Evolutionary conservation across 2,888 invertebrate species (phyloP), one percentile per base, ranked within the genome.

Genomic region (Oscheius sp.): DNA sequence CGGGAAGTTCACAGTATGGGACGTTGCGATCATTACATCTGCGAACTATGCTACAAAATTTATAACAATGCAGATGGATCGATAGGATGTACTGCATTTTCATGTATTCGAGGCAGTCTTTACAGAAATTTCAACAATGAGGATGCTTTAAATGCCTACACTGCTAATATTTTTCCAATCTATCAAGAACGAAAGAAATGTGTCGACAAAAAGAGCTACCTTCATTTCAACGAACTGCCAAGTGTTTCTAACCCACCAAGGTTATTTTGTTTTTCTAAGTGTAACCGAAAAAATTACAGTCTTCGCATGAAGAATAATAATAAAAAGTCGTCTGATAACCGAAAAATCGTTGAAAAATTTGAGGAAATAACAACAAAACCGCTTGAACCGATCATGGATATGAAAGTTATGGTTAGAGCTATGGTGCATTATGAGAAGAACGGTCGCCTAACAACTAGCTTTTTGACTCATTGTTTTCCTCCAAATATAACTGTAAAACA

Each of bases 11-110:
- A 59, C 44, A 59, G 6, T 17, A 41, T 59, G 26, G 59, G 59
- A 17, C 59, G 59, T 8, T 59, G 59, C 17, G 59, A 59, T 2
- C 59, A 59, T 30, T 59, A 59, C 44, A 17, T 59, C 26, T 59
- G 59, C 59, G 24, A 59, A 14, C 17, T 44, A 22, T 59, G 59
- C 44, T 59, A 44, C 59, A 44, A 59, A n/a, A n/a, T 59, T 24
- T 14, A 44, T n/a, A 22, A 26, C 28, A 59, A 59, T 17, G 9
- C 38, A 28, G 59, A 59, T 44, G 59, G 59, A 22, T 44, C 59
- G 3, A 26, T 59, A 5, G 44, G 44, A 2, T 59, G 59, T 30
- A 44, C 26, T 2, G 41, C 59, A n/a, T 41, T 38, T 17, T 17
- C n/a, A 17, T 59, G 59, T 17, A 44, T 59, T 41, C 41, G 30